Evolutionary conservation across 2,113 vertebrate species (phyloP).

Genomic region (Chloebia gouldiae): DNA sequence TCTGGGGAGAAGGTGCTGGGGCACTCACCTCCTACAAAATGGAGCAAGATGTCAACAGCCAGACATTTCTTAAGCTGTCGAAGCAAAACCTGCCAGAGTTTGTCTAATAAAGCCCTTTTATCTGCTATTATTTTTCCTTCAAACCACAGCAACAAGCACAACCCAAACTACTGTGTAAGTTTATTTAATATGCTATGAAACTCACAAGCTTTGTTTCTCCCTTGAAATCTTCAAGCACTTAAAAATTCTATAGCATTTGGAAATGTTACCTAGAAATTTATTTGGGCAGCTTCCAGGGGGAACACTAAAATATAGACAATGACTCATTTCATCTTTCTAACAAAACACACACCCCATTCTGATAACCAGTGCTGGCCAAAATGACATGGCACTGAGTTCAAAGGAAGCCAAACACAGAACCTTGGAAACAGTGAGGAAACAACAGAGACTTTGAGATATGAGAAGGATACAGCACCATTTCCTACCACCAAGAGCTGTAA

Average conservation of each 20-base stretch:
- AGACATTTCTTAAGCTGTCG: not conserved
- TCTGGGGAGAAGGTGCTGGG: not conserved
- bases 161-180: not conserved
- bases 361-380: not conserved
- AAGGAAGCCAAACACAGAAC: not conserved
- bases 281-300: not conserved
- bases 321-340: not conserved
- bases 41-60: not conserved
- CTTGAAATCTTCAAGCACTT: not conserved
- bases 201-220: not conserved
- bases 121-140: not conserved
- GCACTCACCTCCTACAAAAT: not conserved
- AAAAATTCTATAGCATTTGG: not conserved
- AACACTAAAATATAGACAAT: not conserved
- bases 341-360: not conserved
- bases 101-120: not conserved
- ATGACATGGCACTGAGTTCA: not conserved
- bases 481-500: not conserved
- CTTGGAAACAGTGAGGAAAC: conserved; percentile 3
- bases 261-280: not conserved
- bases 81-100: not conserved
- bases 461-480: not conserved
- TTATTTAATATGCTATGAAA: not conserved
- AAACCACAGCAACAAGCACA: not conserved
- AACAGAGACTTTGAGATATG: not conserved